These are phyloP conservation scores for Mythimna ferrago DNA, from an alignment of 2,888 invertebrate species.

Conservation along the genomic window DNA sequence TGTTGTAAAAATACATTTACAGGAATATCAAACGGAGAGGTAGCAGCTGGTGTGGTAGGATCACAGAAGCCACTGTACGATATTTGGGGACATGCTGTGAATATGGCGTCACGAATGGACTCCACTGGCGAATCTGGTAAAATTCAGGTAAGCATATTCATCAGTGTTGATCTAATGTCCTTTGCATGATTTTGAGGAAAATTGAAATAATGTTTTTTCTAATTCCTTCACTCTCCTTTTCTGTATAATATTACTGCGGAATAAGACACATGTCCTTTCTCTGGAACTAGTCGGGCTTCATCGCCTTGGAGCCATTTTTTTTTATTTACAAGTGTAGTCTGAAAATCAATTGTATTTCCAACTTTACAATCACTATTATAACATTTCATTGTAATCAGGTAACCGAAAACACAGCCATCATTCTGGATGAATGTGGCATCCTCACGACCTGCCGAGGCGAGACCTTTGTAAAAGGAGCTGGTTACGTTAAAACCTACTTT, in stretches of 20 bases:
- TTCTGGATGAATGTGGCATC: slow-evolving; percentile 93
- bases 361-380: neutral
- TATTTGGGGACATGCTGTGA: slow-evolving; percentile 99
- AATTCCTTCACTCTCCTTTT: no score
- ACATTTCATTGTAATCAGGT: slow-evolving; percentile 81
- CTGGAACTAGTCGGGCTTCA: no score
- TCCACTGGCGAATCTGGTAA: slow-evolving; percentile 95
- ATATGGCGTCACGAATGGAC: slow-evolving; percentile 99
- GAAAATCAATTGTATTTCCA: neutral
- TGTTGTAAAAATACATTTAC: slow-evolving; percentile 25
- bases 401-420: slow-evolving; percentile 93
- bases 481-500: slow-evolving; percentile 93
- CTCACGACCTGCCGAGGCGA: slow-evolving; percentile 93
- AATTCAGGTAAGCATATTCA: slow-evolving; percentile 91
- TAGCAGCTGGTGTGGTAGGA: slow-evolving; percentile 98
- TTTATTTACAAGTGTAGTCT: no score
- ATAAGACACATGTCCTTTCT: no score
- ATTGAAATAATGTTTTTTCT: neutral
- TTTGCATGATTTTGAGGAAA: neutral
- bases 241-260: no score
- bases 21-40: slow-evolving; percentile 97
- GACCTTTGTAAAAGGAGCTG: slow-evolving; percentile 94
- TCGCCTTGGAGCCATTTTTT: no score
- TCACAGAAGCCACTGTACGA: slow-evolving; percentile 98
- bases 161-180: no score